Evolutionary conservation across 2,113 vertebrate species (phyloP), one percentile per base, ranked within the genome.

Genomic region (Furnarius figulus): DNA sequence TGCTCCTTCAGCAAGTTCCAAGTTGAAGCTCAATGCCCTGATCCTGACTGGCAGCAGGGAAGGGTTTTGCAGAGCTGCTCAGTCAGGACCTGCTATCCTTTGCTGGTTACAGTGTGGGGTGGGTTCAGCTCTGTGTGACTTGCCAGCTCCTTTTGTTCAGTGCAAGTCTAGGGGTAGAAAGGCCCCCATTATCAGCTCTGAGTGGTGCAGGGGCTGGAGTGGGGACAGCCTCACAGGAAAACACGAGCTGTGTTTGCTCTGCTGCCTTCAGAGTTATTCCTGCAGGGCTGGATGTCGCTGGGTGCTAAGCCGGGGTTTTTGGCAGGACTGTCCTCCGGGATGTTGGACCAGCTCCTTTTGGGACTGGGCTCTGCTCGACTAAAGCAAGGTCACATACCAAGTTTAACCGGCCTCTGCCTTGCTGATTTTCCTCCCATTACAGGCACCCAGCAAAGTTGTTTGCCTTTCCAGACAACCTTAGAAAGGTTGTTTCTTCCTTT

Each of bases 361-460:
- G 75, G 33, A 8, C 42, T 65, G 75, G 7, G 20, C 66, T 90
- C 86, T 74, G 68, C 47, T 72, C 67, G 17, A 24, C 23, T 46
- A 59, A 27, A 78, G 55, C n/a, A 58, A 58, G 21, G 30, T 47
- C 59, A 27, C 7, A 1, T 8, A 16, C 37, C 1, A 28, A 73
- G 12, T 71, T 62, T 31, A 50, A 19, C 40, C 58, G 42, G 11
- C 15, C 14, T 81, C 68, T 83, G 47, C 44, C 47, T 85, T 33
- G 44, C 33, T 88, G 72, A 10, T 66, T 87, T 35, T 68, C 55
- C 35, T 81, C 44, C 42, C 2, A 1, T 71, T 61, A 18, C 16
- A 90, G 73, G 30, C 47, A 63, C 72, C 93, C 83, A 44, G 39
- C 30, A 78, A 72, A 66, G 42, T 49, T 95, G 42, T 89, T 94